Evolutionary conservation across 2,113 vertebrate species (phyloP).

Genomic region (Charadrius vociferus): DNA sequence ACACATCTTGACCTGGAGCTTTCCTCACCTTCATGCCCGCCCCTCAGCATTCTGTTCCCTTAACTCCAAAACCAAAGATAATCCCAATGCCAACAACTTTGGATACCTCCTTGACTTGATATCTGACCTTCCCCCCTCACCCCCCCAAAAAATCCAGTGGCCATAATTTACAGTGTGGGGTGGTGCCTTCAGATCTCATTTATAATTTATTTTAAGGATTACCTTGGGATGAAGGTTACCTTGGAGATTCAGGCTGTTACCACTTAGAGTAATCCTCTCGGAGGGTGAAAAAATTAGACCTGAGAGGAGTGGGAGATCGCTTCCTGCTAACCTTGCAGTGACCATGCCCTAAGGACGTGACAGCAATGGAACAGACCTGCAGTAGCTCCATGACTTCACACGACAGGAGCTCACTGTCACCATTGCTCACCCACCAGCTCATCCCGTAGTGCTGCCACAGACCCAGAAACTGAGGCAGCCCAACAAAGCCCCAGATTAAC

Average conservation of each 20-base stretch:
- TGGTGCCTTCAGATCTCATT: background rate
- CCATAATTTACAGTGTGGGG: background rate
- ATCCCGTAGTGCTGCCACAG: background rate
- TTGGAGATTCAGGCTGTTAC: background rate
- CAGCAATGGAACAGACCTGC: background rate
- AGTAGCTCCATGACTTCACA: background rate
- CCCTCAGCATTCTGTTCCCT: background rate
- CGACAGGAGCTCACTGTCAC: background rate
- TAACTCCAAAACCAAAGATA: background rate
- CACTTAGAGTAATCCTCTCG: background rate
- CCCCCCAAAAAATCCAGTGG: background rate
- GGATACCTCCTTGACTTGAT: background rate
- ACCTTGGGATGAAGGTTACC: background rate
- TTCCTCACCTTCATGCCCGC: fast-evolving
- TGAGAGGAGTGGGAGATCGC: background rate
- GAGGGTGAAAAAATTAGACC: background rate
- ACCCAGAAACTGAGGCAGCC: background rate
- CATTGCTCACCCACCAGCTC: background rate
- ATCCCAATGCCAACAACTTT: background rate
- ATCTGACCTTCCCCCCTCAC: fast-evolving
- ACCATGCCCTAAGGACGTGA: background rate
- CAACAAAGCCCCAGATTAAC: background rate
- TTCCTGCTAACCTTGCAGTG: background rate
- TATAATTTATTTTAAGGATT: background rate
- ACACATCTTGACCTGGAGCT: background rate